Evolutionary conservation across 2,797 vertebrate species (phyloP).

Genomic region (Botia almorhae): DNA sequence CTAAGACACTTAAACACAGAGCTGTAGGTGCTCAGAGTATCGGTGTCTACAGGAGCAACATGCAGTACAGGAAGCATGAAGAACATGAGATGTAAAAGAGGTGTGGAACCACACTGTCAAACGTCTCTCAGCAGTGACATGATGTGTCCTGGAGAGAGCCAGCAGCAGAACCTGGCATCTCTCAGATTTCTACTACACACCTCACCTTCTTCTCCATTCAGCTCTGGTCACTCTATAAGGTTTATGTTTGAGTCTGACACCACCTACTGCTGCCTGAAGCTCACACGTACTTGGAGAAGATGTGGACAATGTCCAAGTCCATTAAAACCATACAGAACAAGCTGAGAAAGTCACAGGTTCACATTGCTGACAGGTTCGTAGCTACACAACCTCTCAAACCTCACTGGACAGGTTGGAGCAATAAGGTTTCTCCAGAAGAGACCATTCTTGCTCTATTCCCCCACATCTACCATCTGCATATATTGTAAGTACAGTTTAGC

Average conservation of each 20-base stretch:
- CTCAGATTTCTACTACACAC: not conserved
- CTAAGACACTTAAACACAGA: slow-evolving; percentile 8
- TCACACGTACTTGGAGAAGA: not conserved
- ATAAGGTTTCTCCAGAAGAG: too few relatives aligned
- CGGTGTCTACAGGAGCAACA: slow-evolving; percentile 9
- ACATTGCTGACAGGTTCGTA: slow-evolving; percentile 24
- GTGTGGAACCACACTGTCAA: not conserved
- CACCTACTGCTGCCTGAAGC: not conserved
- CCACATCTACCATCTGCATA: not conserved
- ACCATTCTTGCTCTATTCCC: too few relatives aligned
- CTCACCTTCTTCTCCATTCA: not conserved
- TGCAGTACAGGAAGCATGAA: not conserved
- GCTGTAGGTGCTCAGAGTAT: slow-evolving; percentile 9
- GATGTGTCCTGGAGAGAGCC: not conserved
- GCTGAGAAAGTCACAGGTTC: not conserved
- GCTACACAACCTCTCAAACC: not conserved
- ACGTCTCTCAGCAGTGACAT: not conserved
- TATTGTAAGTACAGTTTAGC: not conserved
- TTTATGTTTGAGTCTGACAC: slow-evolving; percentile 22
- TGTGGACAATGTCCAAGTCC: not conserved
- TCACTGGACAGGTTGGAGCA: too few relatives aligned
- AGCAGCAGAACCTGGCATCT: not conserved
- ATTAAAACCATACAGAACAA: not conserved
- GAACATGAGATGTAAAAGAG: slow-evolving; percentile 10
- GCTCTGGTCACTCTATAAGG: not conserved